Base-by-base conservation (phyloP, 1,140 invertebrate species). In the Patella vulgata region DNA sequence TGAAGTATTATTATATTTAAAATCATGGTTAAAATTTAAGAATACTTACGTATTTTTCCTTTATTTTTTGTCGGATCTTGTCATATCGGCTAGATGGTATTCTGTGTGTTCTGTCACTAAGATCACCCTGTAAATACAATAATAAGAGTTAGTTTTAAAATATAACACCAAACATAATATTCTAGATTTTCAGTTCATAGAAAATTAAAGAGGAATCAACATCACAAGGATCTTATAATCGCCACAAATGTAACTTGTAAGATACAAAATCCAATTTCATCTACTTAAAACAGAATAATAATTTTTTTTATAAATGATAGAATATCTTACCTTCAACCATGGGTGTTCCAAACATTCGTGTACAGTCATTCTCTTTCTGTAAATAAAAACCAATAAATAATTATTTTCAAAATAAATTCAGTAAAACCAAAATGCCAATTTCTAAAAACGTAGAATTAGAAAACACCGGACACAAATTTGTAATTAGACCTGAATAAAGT, bases 341-440 rank as follows among this genome's bases (percentile, higher is more conserved):
- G 94, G 85, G 87, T 99, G 98, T 58, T 95, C 85, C 1, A 99
- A 84, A 78, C 96, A 97, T 83, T 99, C 96, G 84, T 99, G 96
- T 0, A 97, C 95, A 21, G 95, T 99, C 93, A 99, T 92, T 80
- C 98, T 91, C 82, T 97, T 97, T 78, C 93, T 95, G 74, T 17
- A 86, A 85, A 61, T 48, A 47, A 51, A 68, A 9, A 61, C 21
- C 48, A 50, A 19, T 46, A 27, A 42, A 30, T 42, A 17, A 40
- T 21, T 33, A 33, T 33, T 54, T 54, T 17, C 6, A 33, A 33
- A n/a, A 9, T 47, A 39, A 44, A n/a, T n/a, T n/a, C n/a, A n/a
- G n/a, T n/a, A n/a, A n/a, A n/a, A n/a, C n/a, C n/a, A n/a, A n/a
- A n/a, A n/a, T n/a, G n/a, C n/a, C n/a, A n/a, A n/a, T n/a, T n/a